phyloP scores from a whole-genome alignment of 2,888 invertebrate genomes.

The Andrena camellia region DNA sequence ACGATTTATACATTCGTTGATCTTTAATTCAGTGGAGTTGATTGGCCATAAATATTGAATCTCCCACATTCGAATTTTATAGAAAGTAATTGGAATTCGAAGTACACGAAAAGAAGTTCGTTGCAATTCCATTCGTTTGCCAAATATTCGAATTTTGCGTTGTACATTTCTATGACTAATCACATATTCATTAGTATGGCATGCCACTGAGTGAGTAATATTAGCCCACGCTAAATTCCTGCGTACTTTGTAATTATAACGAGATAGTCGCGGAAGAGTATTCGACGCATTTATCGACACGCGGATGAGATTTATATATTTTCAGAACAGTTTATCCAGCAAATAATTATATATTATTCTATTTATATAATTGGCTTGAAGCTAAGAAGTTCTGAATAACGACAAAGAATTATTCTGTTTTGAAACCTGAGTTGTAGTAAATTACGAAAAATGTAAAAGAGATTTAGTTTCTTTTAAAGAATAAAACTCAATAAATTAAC shows the following conservation, averaged over 20 bases:
- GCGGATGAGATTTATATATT: background rate
- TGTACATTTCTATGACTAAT: slow-evolving; percentile 20
- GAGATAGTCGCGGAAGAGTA: slow-evolving; percentile 13
- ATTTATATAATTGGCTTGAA: too few species aligned
- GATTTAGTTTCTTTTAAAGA: too few species aligned
- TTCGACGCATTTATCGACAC: background rate
- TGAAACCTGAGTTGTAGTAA: too few species aligned
- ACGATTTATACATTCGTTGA: too few species aligned
- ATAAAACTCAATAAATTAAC: too few species aligned
- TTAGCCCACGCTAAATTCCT: slow-evolving; percentile 23
- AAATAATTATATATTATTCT: background rate
- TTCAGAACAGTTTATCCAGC: background rate
- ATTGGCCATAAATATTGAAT: background rate
- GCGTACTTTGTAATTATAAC: slow-evolving; percentile 26
- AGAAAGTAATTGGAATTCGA: background rate
- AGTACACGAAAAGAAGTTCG: background rate
- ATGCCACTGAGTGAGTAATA: background rate
- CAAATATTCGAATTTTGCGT: background rate
- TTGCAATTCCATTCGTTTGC: background rate
- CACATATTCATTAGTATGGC: slow-evolving; percentile 11
- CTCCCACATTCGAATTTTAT: background rate
- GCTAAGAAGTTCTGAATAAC: too few species aligned
- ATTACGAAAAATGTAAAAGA: too few species aligned
- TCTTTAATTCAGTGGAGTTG: too few species aligned
- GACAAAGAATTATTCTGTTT: too few species aligned